Base-by-base conservation (phyloP, 2,113 vertebrate genomes). In the Atherinomorus stipes region DNA sequence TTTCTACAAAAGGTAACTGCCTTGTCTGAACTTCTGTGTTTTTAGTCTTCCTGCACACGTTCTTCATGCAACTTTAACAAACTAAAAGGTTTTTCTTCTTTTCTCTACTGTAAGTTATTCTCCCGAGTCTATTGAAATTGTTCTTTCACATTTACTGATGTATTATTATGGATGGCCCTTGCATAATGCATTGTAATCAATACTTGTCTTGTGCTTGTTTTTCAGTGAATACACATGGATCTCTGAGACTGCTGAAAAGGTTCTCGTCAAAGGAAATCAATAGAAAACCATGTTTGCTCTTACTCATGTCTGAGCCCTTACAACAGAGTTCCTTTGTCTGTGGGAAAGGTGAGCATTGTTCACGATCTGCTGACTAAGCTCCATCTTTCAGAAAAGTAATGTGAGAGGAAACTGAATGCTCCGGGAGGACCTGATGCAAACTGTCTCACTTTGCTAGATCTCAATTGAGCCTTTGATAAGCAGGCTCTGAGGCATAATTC, bases 311-410 rank as follows among this genome's bases (percentile, higher is more conserved):
- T 60, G 74, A 80, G 59, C 52, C 61, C 37, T 71, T 70, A 62
- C 59, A 82, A 73, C 25, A 51, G 49, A 60, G 68, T 64, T 28
- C 54, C 64, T 80, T 89, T 88, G 80, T 90, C 75, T 81, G 80
- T 26, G 42, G 67, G 52, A 60, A 40, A 86, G 67, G 58, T 80
- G 72, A 67, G 77, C 68, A 76, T 82, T 89, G 87, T 86, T 67
- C 74, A 54, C 52, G 78, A 86, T 75, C 44, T n/a, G 91, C 91
- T 90, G 91, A 91, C 71, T 85, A 76, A 88, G 92, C 89, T 64
- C 47, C 60, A 42, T 67, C 53, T 71, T 52, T 45, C 59, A 51
- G 44, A 71, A 84, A 77, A 68, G 59, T 53, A 76, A 45, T 12
- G 25, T 83, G 61, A 90, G 87, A 83, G 77, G 59, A 88, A 90